A percentile compares a stretch with the other conserved stretches of the same genome.
Evolutionary conservation across 1,140 invertebrate genomes (phyloP).

Genomic region (Teleopsis dalmanni): DNA sequence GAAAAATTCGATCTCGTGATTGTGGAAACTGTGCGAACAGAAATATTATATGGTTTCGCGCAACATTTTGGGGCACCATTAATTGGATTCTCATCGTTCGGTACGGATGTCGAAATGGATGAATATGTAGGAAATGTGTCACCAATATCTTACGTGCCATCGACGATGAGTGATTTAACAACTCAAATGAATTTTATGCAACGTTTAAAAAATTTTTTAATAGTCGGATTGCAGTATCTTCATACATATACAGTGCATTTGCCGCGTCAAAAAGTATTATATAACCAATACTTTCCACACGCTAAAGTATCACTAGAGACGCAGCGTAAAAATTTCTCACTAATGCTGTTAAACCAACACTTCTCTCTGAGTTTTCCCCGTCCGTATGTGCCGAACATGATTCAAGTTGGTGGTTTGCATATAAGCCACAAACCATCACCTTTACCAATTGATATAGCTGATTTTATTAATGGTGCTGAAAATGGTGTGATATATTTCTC

Average conservation of each 20-base stretch:
- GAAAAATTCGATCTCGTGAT: constrained; percentile 33
- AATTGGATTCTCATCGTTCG: constrained; percentile 27
- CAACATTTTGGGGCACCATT: constrained; percentile 33
- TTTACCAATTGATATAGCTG: constrained; percentile 44
- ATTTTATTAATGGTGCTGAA: constrained; percentile 49
- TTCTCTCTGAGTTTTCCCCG: constrained; percentile 46
- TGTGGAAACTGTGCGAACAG: constrained; percentile 23
- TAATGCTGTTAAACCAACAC: constrained; percentile 52
- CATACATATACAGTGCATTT: constrained; percentile 13
- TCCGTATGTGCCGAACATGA: constrained; percentile 48
- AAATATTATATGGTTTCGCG: constrained; percentile 23
- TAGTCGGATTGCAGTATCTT: constrained; percentile 5
- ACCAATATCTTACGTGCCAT: constrained; percentile 36
- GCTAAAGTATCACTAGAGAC: constrained; percentile 28
- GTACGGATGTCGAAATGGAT: constrained; percentile 19
- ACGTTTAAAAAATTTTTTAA: constrained; percentile 36
- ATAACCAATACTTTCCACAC: constrained; percentile 43
- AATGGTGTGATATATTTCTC: constrained; percentile 56
- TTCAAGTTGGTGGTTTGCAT: constrained; percentile 55
- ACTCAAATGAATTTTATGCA: constrained; percentile 21
- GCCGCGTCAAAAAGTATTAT: constrained; percentile 26
- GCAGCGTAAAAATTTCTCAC: constrained; percentile 38
- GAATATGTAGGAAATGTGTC: constrained; percentile 25
- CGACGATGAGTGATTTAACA: background rate
- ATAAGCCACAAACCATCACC: constrained; percentile 32